Conservation (phyloP, 1,140 invertebrate genomes). For the Latrodectus geometricus region DNA sequence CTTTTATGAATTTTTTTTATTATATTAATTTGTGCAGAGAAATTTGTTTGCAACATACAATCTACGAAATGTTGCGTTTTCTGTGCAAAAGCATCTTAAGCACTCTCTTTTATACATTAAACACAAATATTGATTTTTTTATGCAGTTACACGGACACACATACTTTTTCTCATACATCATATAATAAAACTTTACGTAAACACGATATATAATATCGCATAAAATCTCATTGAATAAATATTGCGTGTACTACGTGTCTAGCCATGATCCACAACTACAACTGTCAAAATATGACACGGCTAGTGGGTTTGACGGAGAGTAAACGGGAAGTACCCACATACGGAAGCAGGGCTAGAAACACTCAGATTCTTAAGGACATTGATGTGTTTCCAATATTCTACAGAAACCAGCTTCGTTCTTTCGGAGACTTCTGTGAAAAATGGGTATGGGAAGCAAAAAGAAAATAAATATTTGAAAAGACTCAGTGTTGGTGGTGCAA, state of each 20-base stretch:
- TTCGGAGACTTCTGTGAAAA: conserved; percentile 41
- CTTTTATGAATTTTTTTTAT: no score
- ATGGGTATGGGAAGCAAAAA: conserved; percentile 26
- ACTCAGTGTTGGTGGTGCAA: neutral
- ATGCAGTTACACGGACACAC: neutral
- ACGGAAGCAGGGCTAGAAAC: neutral
- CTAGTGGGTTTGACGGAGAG: neutral
- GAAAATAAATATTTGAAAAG: conserved; percentile 47
- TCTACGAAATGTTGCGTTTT: no score
- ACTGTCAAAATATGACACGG: neutral
- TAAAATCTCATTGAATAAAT: neutral
- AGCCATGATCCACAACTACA: neutral
- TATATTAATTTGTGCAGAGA: no score
- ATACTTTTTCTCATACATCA: neutral
- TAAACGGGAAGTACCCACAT: neutral
- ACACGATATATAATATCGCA: neutral
- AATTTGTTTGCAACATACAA: no score
- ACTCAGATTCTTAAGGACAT: conserved; percentile 43
- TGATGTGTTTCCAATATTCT: conserved; percentile 54
- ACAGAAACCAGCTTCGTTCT: neutral
- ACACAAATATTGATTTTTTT: neutral
- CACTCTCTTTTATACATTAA: neutral
- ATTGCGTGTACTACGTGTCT: neutral
- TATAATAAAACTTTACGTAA: neutral
- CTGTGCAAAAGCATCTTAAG: neutral